phyloP scores from a whole-genome alignment of 2,797 vertebrate species.

The Sebastes flavidus region DNA sequence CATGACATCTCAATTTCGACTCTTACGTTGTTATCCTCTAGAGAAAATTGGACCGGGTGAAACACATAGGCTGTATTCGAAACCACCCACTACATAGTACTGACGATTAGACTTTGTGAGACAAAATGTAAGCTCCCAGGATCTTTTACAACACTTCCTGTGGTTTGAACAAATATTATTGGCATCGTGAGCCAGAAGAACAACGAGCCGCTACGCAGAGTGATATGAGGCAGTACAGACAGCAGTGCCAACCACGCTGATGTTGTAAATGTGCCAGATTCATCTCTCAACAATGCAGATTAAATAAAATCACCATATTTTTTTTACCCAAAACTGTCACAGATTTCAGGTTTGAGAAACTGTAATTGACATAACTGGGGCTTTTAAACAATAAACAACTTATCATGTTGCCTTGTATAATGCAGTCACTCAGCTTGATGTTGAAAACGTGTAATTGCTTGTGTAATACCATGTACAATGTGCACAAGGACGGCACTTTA shows the following conservation, averaged over 20 bases:
- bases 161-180: background rate
- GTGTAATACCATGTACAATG: background rate
- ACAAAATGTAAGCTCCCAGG: background rate
- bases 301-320: background rate
- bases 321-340: background rate
- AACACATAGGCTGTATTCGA: background rate
- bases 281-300: background rate
- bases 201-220: background rate
- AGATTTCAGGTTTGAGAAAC: background rate
- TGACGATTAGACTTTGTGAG: background rate
- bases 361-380: background rate
- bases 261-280: background rate
- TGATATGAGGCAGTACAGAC: background rate
- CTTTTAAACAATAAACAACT: background rate
- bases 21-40: background rate
- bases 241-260: background rate
- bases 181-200: background rate
- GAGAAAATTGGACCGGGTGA: background rate
- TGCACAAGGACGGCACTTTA: slow-evolving; percentile 21
- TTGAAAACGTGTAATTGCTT: slow-evolving; percentile 26
- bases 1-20: background rate
- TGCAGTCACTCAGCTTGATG: slow-evolving; percentile 13
- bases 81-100: accelerated
- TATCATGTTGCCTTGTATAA: slow-evolving; percentile 4
- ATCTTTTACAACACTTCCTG: background rate